Percentiles rank a stretch among this genome's conserved stretches.
Conservation (phyloP, 2,797 vertebrate genomes). For the Spea hammondii region DNA sequence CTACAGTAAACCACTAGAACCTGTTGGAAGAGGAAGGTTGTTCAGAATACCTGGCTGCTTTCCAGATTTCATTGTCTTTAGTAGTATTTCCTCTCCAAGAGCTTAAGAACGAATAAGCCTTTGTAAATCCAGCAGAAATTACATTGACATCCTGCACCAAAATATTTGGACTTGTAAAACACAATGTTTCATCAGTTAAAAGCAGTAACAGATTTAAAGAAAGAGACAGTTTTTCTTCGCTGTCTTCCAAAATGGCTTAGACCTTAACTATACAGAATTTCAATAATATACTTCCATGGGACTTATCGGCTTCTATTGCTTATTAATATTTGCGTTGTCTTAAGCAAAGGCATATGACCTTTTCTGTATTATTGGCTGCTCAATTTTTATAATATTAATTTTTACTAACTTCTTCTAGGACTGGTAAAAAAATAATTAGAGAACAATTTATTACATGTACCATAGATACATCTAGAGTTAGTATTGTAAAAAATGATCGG, state of each 20-base stretch:
- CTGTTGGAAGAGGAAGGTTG: background rate
- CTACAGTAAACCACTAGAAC: background rate
- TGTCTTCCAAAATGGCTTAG: background rate
- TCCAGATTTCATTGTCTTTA: conserved; percentile 31
- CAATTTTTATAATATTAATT: too few relatives aligned
- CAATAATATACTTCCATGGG: too few relatives aligned
- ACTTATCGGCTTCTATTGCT: too few relatives aligned
- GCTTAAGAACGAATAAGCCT: conserved; percentile 44
- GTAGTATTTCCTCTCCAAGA: conserved; percentile 33
- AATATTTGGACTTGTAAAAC: conserved; percentile 43
- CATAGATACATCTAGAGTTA: too few relatives aligned
- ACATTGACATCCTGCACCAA: conserved; percentile 37
- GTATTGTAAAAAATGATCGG: too few relatives aligned
- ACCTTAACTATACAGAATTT: too few relatives aligned
- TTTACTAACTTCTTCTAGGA: too few relatives aligned
- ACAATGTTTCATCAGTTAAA: conserved; percentile 33
- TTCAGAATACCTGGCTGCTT: conserved; percentile 32
- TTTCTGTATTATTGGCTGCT: too few relatives aligned
- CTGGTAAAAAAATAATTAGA: too few relatives aligned
- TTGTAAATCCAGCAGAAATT: conserved; percentile 41
- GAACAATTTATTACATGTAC: too few relatives aligned
- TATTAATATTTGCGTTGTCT: too few relatives aligned
- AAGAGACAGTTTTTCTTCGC: conserved; percentile 2
- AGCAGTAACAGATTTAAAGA: conserved; percentile 20
- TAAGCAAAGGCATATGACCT: too few relatives aligned